Evolutionary conservation across 2,797 vertebrate genomes (phyloP).

Genomic region (Etheostoma perlongum): DNA sequence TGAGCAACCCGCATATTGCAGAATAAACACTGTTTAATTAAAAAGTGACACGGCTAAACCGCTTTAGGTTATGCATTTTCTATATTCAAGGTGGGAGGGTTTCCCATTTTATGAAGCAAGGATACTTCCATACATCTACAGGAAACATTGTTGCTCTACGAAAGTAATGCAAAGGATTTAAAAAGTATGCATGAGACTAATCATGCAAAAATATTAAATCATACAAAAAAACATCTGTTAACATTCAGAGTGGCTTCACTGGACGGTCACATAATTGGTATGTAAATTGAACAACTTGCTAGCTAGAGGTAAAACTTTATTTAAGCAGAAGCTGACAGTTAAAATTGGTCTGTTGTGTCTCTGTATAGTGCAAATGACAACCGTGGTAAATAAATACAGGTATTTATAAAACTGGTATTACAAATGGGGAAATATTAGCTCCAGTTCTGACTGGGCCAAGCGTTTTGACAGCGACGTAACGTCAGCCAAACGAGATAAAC

Average conservation of each 20-base stretch:
- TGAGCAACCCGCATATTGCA: not conserved
- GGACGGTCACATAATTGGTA: no score
- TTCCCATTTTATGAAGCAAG: not conserved
- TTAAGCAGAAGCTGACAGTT: not conserved
- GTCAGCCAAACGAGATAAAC: constrained; percentile 71
- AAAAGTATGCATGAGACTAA: no score
- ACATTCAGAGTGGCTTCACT: not conserved
- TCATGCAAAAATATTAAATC: no score
- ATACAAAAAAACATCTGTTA: not conserved
- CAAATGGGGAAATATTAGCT: not conserved
- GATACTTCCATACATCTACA: not conserved
- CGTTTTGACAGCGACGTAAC: constrained; percentile 70
- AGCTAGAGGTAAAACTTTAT: not conserved
- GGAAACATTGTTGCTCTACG: not conserved
- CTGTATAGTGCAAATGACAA: not conserved
- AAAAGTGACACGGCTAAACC: not conserved
- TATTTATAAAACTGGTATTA: no score
- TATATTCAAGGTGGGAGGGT: not conserved
- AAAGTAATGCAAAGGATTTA: not conserved
- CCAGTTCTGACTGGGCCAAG: constrained; percentile 19
- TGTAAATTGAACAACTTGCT: not conserved
- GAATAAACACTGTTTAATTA: not conserved
- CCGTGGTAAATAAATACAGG: not conserved
- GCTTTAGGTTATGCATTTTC: not conserved
- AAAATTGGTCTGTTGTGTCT: no score